A percentile compares a stretch with the other conserved stretches of the same genome.
Evolutionary conservation across 2,888 invertebrate species (phyloP).

Genomic region (Tetragonisca angustula): DNA sequence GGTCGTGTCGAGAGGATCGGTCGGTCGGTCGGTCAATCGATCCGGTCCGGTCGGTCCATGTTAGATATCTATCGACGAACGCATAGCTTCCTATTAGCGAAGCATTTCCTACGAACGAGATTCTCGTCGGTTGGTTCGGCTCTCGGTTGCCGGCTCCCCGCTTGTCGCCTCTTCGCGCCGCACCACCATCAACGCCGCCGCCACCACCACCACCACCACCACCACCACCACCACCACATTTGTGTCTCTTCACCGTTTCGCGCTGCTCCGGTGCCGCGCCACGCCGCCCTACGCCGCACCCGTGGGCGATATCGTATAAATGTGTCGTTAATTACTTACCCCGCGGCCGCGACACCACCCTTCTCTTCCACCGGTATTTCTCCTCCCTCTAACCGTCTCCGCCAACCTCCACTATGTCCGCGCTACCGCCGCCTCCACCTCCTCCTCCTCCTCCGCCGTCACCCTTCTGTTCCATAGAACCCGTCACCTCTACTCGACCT

Average conservation of each 20-base stretch:
- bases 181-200: not conserved
- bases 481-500: slow-evolving; percentile 71
- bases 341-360: slow-evolving; percentile 77
- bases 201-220: not conserved
- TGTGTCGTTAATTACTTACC: slow-evolving; percentile 83
- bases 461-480: slow-evolving; percentile 59
- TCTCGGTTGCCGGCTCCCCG: slow-evolving; percentile 15
- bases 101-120: slow-evolving; percentile 78
- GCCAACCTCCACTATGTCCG: slow-evolving; percentile 39
- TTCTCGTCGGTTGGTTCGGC: slow-evolving; percentile 69
- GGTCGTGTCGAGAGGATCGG: slow-evolving; percentile 8
- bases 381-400: slow-evolving; percentile 54
- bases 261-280: slow-evolving; percentile 8
- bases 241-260: slow-evolving; percentile 46
- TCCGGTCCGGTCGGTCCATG: slow-evolving; percentile 35
- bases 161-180: not conserved
- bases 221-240: not conserved
- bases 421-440: slow-evolving; percentile 1
- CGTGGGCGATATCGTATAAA: slow-evolving; percentile 82
- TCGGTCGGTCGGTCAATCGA: slow-evolving; percentile 5
- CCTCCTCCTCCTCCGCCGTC: slow-evolving; percentile 51
- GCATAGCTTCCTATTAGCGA: slow-evolving; percentile 81
- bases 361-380: slow-evolving; percentile 69
- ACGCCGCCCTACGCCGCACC: slow-evolving; percentile 58
- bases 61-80: slow-evolving; percentile 79